Evolutionary conservation across 2,113 vertebrate genomes (phyloP).

Genomic region (Xiphophorus hellerii): DNA sequence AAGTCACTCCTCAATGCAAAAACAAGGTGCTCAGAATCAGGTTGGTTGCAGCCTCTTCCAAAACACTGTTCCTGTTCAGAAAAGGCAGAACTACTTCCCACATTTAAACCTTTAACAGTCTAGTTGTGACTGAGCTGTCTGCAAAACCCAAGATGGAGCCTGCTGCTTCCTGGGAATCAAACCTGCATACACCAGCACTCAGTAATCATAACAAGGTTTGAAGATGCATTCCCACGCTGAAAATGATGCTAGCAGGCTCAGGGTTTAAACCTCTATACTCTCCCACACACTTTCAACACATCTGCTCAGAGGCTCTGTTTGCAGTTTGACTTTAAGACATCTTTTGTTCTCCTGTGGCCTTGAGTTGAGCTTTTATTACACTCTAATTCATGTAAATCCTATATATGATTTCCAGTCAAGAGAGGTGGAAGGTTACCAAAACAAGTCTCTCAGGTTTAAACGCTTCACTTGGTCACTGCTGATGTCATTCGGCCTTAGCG

Average conservation of each 20-base stretch:
- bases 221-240: slow-evolving; percentile 51
- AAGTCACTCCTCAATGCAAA: slow-evolving; percentile 48
- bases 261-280: slow-evolving; percentile 42
- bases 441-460: slow-evolving; percentile 59
- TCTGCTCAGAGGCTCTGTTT: slow-evolving; percentile 28
- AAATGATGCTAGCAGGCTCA: slow-evolving; percentile 6
- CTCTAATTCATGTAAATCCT: slow-evolving; percentile 71
- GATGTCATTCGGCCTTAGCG: slow-evolving; percentile 70
- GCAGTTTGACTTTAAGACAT: slow-evolving; percentile 41
- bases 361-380: slow-evolving; percentile 58
- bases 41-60: slow-evolving; percentile 49
- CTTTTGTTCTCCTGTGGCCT: slow-evolving; percentile 71
- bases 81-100: slow-evolving; percentile 18
- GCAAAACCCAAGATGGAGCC: background rate
- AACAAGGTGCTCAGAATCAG: slow-evolving; percentile 51
- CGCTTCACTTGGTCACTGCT: slow-evolving; percentile 77
- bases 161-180: background rate
- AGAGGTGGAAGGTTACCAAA: slow-evolving; percentile 74
- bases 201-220: slow-evolving; percentile 52
- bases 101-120: slow-evolving; percentile 23
- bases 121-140: background rate
- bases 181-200: slow-evolving; percentile 12
- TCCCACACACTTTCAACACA: slow-evolving; percentile 60
- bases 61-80: slow-evolving; percentile 56
- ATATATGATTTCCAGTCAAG: slow-evolving; percentile 68